Evolutionary conservation across 2,797 vertebrate genomes (phyloP), one percentile per base, ranked within the genome.

Genomic region (Sebastes hopkinsi): DNA sequence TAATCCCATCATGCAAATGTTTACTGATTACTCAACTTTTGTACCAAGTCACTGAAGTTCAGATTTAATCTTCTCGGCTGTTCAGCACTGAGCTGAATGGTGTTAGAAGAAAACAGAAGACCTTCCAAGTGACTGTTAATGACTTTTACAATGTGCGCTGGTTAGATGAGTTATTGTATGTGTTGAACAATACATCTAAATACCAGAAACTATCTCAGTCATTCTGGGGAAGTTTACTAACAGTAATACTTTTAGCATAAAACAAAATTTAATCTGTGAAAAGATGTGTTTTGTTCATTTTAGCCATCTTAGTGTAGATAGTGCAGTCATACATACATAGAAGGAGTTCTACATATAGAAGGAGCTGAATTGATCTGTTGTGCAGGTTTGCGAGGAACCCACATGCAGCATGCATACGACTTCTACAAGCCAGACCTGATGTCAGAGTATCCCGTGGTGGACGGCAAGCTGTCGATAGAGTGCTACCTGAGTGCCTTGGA

Each of bases 381-480:
- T 32, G 18, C 77, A 99, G 99, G 99, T 55, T 90, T 99, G 70
- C 96, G 99, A 64, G 99, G 97, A 72, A 99, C 98, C 23, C 98
- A 99, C 72, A 99, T 99, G 98, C 97, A 98, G 84, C 99, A 99
- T 4, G 98, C 97, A 0, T 99, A 99, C 61, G 99, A 99, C 92
- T 99, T 99, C 88, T 99, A 99, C 88, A 99, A 99, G 77, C 98
- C 99, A 2, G 97, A 99, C 77, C 97, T 99, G 97, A 94, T 97
- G 74, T 99, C 99, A 0, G 99, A 99, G 73, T 99, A 99, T 69
- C 99, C 99, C 0, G 93, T 99, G 22, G 98, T 99, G 42, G 98
- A 99, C 27, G 98, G 99, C 8, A 99, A 99, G 77, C 95, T 99
- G 6, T 99, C 99, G 3, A 99, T 99, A 60, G 96, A 99, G 89